phyloP scores from a whole-genome alignment of 2,888 invertebrate genomes.

The Anticlea derivata region DNA sequence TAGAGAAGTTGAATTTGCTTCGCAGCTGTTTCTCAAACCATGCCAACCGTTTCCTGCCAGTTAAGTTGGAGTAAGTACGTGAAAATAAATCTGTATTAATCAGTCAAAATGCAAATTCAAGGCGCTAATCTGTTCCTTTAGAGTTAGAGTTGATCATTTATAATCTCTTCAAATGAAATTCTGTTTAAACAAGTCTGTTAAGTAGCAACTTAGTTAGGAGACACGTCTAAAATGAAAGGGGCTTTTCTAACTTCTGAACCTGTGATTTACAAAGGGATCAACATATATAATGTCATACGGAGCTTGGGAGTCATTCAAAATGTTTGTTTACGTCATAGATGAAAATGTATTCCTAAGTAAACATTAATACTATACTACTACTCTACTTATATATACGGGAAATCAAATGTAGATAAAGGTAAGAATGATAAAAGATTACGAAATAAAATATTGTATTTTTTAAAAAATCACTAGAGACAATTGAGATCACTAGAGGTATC shows the following conservation, averaged over 20 bases:
- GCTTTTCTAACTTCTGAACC: constrained; percentile 33
- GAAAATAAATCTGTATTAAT: constrained; percentile 10
- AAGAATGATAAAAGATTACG: too few relatives aligned
- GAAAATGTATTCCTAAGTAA: neutral
- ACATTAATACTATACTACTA: too few relatives aligned
- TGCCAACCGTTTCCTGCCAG: too few relatives aligned
- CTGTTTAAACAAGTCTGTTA: constrained; percentile 53
- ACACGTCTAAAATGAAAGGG: constrained; percentile 47
- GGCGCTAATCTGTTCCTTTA: constrained; percentile 52
- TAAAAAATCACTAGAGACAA: too few relatives aligned
- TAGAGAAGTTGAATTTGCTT: too few relatives aligned
- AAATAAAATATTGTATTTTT: too few relatives aligned
- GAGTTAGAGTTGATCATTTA: constrained; percentile 45
- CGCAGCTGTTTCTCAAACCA: too few relatives aligned
- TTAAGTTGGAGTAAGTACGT: too few relatives aligned
- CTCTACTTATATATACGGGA: too few relatives aligned
- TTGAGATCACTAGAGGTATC: too few relatives aligned
- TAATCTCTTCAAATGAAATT: constrained; percentile 54
- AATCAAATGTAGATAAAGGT: too few relatives aligned
- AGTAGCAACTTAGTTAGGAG: constrained; percentile 54
- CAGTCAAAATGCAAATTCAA: constrained; percentile 34
- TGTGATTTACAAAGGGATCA: constrained; percentile 4
- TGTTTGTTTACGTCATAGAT: neutral
- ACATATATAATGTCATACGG: neutral
- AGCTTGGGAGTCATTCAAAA: neutral